These are phyloP conservation scores for Diceros bicornis DNA, from an alignment of 2,797 vertebrate genomes.

Conservation along the genomic window DNA sequence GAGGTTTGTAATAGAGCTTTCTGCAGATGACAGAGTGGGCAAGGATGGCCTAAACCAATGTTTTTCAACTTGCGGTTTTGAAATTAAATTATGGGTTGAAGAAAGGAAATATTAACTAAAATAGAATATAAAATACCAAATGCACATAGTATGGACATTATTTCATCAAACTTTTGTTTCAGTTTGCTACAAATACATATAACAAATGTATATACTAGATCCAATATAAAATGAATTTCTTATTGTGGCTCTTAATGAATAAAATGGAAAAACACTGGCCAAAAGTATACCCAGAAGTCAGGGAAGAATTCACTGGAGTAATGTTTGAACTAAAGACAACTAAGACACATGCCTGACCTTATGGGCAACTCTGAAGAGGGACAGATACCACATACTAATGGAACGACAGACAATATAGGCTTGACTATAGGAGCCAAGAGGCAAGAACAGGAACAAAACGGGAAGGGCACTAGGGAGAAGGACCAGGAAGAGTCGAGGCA, in stretches of 20 bases:
- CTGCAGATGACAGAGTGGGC: background rate
- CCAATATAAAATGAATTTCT: slow-evolving; percentile 26
- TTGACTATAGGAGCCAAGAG: background rate
- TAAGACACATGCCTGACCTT: background rate
- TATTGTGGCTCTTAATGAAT: background rate
- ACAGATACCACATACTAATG: background rate
- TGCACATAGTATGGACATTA: background rate
- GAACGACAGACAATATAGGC: background rate
- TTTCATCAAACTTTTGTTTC: background rate
- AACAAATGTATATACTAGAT: background rate
- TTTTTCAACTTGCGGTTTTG: slow-evolving; percentile 22
- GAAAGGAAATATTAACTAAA: slow-evolving; percentile 6
- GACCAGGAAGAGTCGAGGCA: background rate
- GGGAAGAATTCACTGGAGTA: background rate
- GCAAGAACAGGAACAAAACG: background rate
- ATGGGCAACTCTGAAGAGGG: background rate
- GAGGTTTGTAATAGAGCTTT: background rate
- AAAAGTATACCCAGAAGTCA: background rate
- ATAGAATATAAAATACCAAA: background rate
- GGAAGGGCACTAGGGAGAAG: background rate
- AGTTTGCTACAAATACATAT: slow-evolving; percentile 11
- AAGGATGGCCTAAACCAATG: slow-evolving; percentile 12
- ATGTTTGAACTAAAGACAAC: slow-evolving; percentile 1
- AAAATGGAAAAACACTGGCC: background rate
- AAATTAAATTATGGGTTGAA: slow-evolving; percentile 32